These are phyloP conservation scores for Synanceia verrucosa DNA, from an alignment of 2,797 vertebrate species.

Conservation along the genomic window DNA sequence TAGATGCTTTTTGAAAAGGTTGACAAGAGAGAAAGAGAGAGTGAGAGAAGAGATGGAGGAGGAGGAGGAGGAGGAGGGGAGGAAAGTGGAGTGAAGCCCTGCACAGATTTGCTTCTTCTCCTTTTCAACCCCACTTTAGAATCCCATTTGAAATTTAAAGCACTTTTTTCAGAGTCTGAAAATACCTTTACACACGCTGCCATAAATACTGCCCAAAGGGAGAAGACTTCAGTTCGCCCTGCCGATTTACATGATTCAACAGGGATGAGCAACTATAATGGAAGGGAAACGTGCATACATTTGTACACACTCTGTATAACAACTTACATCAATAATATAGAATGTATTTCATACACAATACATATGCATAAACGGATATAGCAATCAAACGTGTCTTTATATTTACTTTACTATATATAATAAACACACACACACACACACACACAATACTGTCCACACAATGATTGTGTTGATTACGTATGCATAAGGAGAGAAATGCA, in stretches of 20 bases:
- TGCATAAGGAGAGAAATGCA: slow-evolving; percentile 47
- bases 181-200: slow-evolving; percentile 75
- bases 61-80: slow-evolving; percentile 1
- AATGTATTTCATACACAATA: slow-evolving; percentile 11
- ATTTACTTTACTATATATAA: background rate
- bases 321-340: slow-evolving; percentile 38
- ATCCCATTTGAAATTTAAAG: slow-evolving; percentile 82
- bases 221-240: slow-evolving; percentile 37
- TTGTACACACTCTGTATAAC: slow-evolving; percentile 3
- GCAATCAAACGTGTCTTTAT: slow-evolving; percentile 7
- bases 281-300: slow-evolving; percentile 30
- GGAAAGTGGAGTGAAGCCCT: slow-evolving; percentile 45
- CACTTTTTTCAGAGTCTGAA: slow-evolving; percentile 71
- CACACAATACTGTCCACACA: slow-evolving; percentile 16
- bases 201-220: slow-evolving; percentile 71
- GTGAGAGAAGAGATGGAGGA: slow-evolving; percentile 38
- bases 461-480: slow-evolving; percentile 36
- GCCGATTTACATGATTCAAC: slow-evolving; percentile 66
- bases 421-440: background rate
- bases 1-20: slow-evolving; percentile 83
- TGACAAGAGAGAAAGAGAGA: slow-evolving; percentile 74
- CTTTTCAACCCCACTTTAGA: slow-evolving; percentile 67
- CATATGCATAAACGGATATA: slow-evolving; percentile 14
- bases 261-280: slow-evolving; percentile 60
- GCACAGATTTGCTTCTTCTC: slow-evolving; percentile 66